phyloP scores from a whole-genome alignment of 2,113 vertebrate genomes.

The Psammodynastes pulverulentus region DNA sequence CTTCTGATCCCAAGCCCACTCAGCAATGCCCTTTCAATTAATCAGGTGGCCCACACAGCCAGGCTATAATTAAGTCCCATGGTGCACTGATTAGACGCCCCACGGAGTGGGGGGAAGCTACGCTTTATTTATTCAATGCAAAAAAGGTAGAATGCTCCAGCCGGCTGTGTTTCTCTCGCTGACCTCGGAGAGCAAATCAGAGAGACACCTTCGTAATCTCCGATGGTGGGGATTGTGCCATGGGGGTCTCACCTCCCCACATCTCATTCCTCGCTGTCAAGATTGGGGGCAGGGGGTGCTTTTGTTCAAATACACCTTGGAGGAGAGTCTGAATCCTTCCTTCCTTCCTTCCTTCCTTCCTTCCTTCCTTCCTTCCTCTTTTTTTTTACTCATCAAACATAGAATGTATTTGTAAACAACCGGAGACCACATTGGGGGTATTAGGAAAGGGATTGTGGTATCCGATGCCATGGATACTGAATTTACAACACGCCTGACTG shows the following conservation, averaged over 20 bases:
- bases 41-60: constrained; percentile 25
- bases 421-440: not conserved
- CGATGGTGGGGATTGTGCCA: not conserved
- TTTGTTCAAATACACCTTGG: not conserved
- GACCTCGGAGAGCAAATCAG: accelerated
- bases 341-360: not conserved
- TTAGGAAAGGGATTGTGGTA: not conserved
- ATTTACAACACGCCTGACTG: not conserved
- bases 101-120: not conserved
- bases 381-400: not conserved
- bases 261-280: not conserved
- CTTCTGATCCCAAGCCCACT: not conserved
- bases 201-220: accelerated
- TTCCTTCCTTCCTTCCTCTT: not conserved
- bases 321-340: not conserved
- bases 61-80: constrained; percentile 55
- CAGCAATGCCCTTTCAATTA: constrained; percentile 14
- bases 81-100: constrained; percentile 54
- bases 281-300: not conserved
- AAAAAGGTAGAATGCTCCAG: not conserved
- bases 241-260: not conserved
- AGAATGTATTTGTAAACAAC: not conserved
- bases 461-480: not conserved
- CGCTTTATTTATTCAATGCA: constrained; percentile 39
- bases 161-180: constrained; percentile 9